Base-by-base conservation (phyloP, 1,140 invertebrate genomes). In the Pentalonia nigronervosa region DNA sequence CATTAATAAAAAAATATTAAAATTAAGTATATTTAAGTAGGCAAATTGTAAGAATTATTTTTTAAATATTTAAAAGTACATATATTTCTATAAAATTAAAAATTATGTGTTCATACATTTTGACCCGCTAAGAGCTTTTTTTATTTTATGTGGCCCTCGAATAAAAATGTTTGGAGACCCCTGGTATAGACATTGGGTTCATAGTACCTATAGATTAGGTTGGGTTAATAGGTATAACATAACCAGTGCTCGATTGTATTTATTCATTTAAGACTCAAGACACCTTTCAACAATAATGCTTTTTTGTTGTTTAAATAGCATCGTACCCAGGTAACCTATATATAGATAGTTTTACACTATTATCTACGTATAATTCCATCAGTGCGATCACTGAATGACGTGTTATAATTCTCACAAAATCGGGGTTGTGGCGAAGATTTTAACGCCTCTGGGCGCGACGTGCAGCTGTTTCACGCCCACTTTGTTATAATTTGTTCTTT, bases 401-500 rank as follows among this genome's bases (percentile, higher is more conserved):
- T 48, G 20, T 53, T 14, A 56, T 89, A 56, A 56, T 89, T 89
- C 88, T 56, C 88, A 56, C 48, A 25, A 36, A 89, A 56, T 89
- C 50, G 34, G 88, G 48, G 21, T 41, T 89, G 88, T 56, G 21
- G 50, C 23, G 50, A 89, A 89, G 88, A 89, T 89, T 56, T 89
- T 56, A 89, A 89, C 88, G 48, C 88, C n/a, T 36, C 88, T 34
- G 88, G 60, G 60, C 60, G 34, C 88, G 23, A 89, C 48, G 88
- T 56, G 88, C 88, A 89, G 88, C 48, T 89, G 88, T 89, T 56
- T 36, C 20, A 56, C 88, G 88, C 88, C 88, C 88, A 89, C 88
- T 36, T 53, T 36, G 88, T 89, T 89, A 89, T 89, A 89, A 89
- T 89, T 89, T 89, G 88, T 89, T 89, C 88, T 89, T 89, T 89